Evolutionary conservation across 2,113 vertebrate genomes (phyloP), one percentile per base, ranked within the genome.

Genomic region (Colius striatus): DNA sequence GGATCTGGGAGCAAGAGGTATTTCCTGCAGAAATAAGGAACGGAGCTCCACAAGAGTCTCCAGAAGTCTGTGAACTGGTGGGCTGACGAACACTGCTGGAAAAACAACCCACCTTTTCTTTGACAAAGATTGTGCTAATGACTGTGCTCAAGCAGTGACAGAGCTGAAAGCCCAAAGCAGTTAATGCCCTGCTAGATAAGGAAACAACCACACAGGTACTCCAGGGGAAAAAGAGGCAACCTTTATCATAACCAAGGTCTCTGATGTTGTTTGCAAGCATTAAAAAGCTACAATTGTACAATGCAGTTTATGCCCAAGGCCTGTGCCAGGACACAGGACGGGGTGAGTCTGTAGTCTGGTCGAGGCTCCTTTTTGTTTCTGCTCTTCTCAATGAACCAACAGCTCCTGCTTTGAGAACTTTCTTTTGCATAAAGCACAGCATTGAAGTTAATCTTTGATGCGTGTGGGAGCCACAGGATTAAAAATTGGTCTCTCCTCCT

Each of bases 381-480:
- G 43, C 51, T 93, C 43, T 88, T 54, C 63, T 71, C 47, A 63
- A 62, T 58, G 34, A 87, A 53, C 16, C 16, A 48, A 10, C 9
- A 54, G 38, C 7, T 77, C 16, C 63, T 20, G 50, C 63, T 71
- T 54, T 62, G 13, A 16, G 50, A 20, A 26, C 66, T 87, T 77
- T 38, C 8, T 71, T 65, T 60, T 73, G 75, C 5, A 2, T 84
- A 23, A 94, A 89, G 30, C 12, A 79, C 36, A 57, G 16, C 1
- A 5, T 62, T 54, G 79, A 82, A 65, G 43, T 97, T 90, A 98
- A 41, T 99, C 98, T 34, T 99, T 98, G 48, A 25, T 70, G 45
- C 84, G 97, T 84, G 99, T 70, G 77, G 99, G 99, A 41, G 99
- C 99, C 30, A 99, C 99, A 11, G 99, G 99, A 96, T 99, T 99